Conservation (phyloP, 2,113 vertebrate species). For the Colaptes auratus region DNA sequence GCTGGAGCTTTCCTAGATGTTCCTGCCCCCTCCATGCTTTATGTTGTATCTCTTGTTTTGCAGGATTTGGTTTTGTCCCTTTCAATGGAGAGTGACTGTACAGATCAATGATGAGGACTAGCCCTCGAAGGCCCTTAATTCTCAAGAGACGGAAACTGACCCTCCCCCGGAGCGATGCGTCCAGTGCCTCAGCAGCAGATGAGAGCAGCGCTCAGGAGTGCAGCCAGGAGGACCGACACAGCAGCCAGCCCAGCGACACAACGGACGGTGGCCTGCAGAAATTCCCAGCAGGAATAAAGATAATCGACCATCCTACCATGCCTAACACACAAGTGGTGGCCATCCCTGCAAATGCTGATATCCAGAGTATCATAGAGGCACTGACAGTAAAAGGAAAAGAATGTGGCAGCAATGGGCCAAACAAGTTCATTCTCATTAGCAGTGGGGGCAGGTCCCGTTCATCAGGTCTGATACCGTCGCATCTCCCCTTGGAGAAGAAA, state of each 20-base stretch:
- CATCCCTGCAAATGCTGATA: constrained; percentile 82
- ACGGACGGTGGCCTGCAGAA: constrained; percentile 25
- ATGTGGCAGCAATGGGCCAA: constrained; percentile 85
- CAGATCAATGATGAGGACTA: constrained; percentile 87
- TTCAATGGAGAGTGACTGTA: constrained; percentile 75
- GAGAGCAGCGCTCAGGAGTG: constrained; percentile 1
- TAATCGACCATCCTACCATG: constrained; percentile 89
- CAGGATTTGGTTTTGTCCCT: constrained; percentile 60
- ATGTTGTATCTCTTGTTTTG: not conserved
- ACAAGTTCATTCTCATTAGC: constrained; percentile 93
- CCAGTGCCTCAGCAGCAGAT: constrained; percentile 22
- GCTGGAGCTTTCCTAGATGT: not conserved
- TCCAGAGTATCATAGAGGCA: constrained; percentile 88
- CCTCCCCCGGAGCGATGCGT: constrained; percentile 74
- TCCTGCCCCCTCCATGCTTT: not conserved
- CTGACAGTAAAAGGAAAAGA: constrained; percentile 90
- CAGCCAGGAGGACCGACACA: not conserved
- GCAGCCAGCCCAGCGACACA: not conserved
- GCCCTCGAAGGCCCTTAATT: constrained; percentile 92
- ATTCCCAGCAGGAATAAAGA: constrained; percentile 82
- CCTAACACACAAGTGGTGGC: constrained; percentile 89
- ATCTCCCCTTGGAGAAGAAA: constrained; percentile 27
- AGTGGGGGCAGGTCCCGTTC: constrained; percentile 55
- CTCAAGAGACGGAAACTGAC: constrained; percentile 89
- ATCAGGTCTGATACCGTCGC: not conserved